phyloP scores from a whole-genome alignment of 2,113 vertebrate species.

The Anarrhichthys ocellatus region DNA sequence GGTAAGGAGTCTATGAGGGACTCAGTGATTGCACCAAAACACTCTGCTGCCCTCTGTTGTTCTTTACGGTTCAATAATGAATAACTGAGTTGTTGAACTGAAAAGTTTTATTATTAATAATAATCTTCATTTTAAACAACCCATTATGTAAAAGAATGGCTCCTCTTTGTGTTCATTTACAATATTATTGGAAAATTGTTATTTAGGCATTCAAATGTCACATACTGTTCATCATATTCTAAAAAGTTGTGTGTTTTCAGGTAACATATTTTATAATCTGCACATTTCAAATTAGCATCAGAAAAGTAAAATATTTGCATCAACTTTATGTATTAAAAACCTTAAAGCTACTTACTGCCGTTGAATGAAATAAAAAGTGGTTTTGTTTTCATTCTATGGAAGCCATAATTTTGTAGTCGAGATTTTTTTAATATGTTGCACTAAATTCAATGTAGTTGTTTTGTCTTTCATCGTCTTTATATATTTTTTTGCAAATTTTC shows the following conservation, averaged over 20 bases:
- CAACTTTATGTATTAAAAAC: background rate
- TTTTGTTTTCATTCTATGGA: background rate
- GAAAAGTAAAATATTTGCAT: background rate
- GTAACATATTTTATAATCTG: background rate
- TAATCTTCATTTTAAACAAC: background rate
- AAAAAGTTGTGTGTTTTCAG: background rate
- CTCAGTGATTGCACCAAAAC: conserved; percentile 9
- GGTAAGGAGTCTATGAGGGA: conserved; percentile 9
- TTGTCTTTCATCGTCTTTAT: background rate
- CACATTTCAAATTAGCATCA: background rate
- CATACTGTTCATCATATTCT: background rate
- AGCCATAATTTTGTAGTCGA: background rate
- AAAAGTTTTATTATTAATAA: background rate
- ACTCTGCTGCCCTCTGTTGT: conserved; percentile 82
- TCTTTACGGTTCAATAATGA: background rate
- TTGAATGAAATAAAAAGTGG: background rate
- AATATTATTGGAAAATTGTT: background rate
- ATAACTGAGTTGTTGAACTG: background rate
- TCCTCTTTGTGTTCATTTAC: background rate
- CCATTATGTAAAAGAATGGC: background rate
- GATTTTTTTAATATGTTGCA: background rate
- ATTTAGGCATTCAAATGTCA: background rate
- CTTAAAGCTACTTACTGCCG: background rate
- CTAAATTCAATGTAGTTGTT: background rate
- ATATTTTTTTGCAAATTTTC: background rate